Conservation (phyloP, 2,888 invertebrate genomes). For the Brenthis daphne region DNA sequence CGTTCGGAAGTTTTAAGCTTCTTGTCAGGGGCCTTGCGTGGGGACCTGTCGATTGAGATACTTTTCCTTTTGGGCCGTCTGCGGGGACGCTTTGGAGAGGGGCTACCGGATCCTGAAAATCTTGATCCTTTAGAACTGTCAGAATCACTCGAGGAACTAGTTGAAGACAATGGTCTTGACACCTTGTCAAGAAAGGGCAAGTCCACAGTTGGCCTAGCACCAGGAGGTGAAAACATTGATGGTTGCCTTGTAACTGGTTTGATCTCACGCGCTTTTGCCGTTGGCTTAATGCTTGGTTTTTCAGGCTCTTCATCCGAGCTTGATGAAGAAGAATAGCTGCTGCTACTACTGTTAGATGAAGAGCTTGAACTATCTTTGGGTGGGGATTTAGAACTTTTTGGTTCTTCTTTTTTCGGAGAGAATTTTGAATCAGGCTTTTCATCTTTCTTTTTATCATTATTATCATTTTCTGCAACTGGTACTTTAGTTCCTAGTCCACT, state of each 20-base stretch:
- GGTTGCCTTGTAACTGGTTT: conserved; percentile 63
- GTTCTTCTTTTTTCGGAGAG: conserved; percentile 75
- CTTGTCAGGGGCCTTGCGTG: conserved; percentile 88
- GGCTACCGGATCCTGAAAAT: conserved; percentile 67
- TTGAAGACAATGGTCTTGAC: conserved; percentile 85
- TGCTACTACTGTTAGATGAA: conserved; percentile 79
- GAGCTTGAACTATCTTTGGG: conserved; percentile 76
- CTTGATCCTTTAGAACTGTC: conserved; percentile 75
- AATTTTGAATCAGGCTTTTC: conserved; percentile 62
- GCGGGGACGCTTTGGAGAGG: conserved; percentile 70
- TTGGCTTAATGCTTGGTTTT: conserved; percentile 65
- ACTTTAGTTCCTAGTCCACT: conserved; percentile 85
- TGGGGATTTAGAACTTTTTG: conserved; percentile 57
- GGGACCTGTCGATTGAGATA: conserved; percentile 63
- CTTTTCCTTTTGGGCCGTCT: conserved; percentile 70
- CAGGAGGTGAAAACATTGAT: conserved; percentile 73
- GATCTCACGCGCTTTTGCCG: conserved; percentile 71
- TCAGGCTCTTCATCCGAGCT: conserved; percentile 84
- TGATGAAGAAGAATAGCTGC: conserved; percentile 82
- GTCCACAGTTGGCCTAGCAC: conserved; percentile 82
- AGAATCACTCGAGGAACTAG: conserved; percentile 84
- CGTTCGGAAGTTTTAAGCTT: conserved; percentile 93
- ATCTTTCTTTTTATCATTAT: conserved; percentile 67
- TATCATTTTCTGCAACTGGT: conserved; percentile 65
- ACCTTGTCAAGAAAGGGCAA: conserved; percentile 92